Evolutionary conservation across 2,888 invertebrate species (phyloP).

Genomic region (Yponomeuta cagnagella): DNA sequence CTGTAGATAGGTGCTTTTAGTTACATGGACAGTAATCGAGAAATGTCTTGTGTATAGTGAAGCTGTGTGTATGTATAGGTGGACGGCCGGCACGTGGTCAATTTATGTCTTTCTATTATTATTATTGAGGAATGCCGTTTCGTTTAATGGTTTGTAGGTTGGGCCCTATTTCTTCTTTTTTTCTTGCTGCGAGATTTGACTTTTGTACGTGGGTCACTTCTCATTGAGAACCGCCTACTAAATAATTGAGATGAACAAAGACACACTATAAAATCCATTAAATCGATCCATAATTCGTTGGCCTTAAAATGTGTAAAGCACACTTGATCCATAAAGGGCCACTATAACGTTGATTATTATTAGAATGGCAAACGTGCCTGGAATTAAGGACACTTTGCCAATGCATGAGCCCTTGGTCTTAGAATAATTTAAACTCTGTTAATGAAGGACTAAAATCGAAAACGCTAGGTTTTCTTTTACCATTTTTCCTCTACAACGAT

Average conservation of each 20-base stretch:
- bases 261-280: too few relatives aligned
- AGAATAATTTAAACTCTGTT: too few relatives aligned
- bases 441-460: too few relatives aligned
- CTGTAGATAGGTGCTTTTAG: constrained; percentile 1
- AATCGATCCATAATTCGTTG: too few relatives aligned
- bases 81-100: constrained; percentile 5
- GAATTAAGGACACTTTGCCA: too few relatives aligned
- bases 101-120: not conserved
- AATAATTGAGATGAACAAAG: not conserved
- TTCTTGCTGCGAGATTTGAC: not conserved
- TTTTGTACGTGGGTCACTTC: not conserved
- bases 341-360: too few relatives aligned
- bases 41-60: constrained; percentile 2
- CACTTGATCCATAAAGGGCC: too few relatives aligned
- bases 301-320: too few relatives aligned
- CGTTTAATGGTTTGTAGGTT: not conserved
- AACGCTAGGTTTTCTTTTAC: too few relatives aligned
- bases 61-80: not conserved
- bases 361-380: too few relatives aligned
- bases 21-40: constrained; percentile 9
- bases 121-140: not conserved
- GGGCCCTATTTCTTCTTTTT: not conserved
- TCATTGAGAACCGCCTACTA: not conserved
- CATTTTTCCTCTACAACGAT: too few relatives aligned
- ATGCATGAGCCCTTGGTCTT: too few relatives aligned